Evolutionary conservation across 2,888 invertebrate species (phyloP).

Genomic region (Sipunculus nudus): DNA sequence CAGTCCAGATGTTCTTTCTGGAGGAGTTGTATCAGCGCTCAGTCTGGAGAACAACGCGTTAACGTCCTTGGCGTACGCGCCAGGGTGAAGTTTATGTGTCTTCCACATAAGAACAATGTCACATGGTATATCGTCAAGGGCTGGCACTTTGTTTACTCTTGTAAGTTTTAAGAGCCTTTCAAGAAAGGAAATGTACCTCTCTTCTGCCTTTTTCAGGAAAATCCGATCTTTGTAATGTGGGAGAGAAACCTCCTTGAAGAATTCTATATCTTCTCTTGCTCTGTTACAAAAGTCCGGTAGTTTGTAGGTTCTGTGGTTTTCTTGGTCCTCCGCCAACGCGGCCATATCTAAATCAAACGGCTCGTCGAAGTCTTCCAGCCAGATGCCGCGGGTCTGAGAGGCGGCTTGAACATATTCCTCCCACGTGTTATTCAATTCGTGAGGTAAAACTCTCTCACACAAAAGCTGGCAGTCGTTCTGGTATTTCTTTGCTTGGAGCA

Average conservation of each 20-base stretch:
- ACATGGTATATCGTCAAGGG: slow-evolving; percentile 9
- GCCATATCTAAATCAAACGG: slow-evolving; percentile 27
- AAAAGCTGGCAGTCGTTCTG: too few species aligned
- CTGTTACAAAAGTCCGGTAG: background rate
- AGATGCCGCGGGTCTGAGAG: slow-evolving; percentile 17
- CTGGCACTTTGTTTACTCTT: background rate
- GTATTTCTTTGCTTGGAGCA: too few species aligned
- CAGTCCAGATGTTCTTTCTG: too few species aligned
- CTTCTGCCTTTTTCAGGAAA: slow-evolving; percentile 27
- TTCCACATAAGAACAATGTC: slow-evolving; percentile 33
- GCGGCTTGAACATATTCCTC: too few species aligned
- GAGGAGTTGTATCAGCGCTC: too few species aligned
- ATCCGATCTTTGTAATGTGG: slow-evolving; percentile 36
- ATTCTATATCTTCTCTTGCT: background rate
- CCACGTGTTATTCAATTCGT: too few species aligned
- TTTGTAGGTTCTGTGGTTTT: background rate
- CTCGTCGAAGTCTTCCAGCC: slow-evolving; percentile 25
- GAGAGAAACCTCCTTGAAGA: slow-evolving; percentile 32
- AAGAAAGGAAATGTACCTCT: slow-evolving; percentile 32
- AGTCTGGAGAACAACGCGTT: slow-evolving; percentile 6
- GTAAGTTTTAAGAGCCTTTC: too few species aligned
- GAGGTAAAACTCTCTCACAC: too few species aligned
- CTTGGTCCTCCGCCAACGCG: background rate
- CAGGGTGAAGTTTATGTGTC: slow-evolving; percentile 29
- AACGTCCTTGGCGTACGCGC: slow-evolving; percentile 26